These are phyloP conservation scores for Spisula solida DNA, from an alignment of 2,888 invertebrate genomes.

Conservation along the genomic window DNA sequence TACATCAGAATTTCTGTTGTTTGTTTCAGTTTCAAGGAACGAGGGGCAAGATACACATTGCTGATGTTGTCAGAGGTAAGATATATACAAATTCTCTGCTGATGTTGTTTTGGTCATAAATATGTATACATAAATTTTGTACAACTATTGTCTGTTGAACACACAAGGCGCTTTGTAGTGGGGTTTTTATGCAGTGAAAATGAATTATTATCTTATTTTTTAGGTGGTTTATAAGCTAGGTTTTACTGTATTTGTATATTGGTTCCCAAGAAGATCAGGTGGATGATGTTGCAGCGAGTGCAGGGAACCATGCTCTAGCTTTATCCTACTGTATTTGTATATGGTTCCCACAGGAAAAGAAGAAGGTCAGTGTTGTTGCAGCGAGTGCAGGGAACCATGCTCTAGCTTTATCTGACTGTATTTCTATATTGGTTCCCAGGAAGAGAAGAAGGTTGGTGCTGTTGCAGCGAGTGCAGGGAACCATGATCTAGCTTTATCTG, in stretches of 20 bases:
- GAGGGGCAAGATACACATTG: constrained; percentile 96
- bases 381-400: constrained; percentile 98
- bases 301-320: constrained; percentile 97
- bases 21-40: constrained; percentile 94
- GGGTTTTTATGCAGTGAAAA: no score
- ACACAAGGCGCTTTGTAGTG: no score
- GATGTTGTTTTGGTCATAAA: no score
- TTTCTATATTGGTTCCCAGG: no score
- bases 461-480: constrained; percentile 98
- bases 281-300: constrained; percentile 97
- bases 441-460: constrained; percentile 93
- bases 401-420: constrained; percentile 93
- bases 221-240: no score
- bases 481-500: constrained; percentile 95
- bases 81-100: neutral
- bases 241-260: no score
- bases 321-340: no score
- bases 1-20: neutral
- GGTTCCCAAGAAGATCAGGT: constrained; percentile 89
- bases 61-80: constrained; percentile 91
- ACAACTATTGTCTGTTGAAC: no score
- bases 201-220: no score
- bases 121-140: no score
- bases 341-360: constrained; percentile 92
- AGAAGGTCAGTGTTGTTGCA: constrained; percentile 94